Evolutionary conservation across 2,113 vertebrate species (phyloP).

Genomic region (Rhabdornis inornatus): DNA sequence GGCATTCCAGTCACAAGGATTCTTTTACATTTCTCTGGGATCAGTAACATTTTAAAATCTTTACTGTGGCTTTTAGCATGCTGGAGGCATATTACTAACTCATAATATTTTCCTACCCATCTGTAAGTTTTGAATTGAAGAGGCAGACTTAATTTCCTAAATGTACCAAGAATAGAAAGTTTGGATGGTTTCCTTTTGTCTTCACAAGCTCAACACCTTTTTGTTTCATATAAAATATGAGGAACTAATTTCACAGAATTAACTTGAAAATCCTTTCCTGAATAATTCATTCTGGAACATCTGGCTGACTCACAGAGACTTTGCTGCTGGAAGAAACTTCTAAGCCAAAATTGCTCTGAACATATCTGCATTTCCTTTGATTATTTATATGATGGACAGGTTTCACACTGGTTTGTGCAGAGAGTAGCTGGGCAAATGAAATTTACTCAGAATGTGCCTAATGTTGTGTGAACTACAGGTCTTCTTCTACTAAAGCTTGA

Average conservation of each 20-base stretch:
- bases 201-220: not conserved
- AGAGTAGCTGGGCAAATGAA: constrained; percentile 29
- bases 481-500: constrained; percentile 13
- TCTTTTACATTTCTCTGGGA: not conserved
- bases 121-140: not conserved
- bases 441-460: constrained; percentile 27
- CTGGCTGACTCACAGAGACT: constrained; percentile 52
- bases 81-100: not conserved
- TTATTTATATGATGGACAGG: constrained; percentile 54
- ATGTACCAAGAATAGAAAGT: not conserved
- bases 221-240: constrained; percentile 35
- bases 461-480: not conserved
- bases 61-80: not conserved
- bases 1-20: not conserved
- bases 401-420: constrained; percentile 33
- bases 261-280: constrained; percentile 51
- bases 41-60: not conserved
- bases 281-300: constrained; percentile 70
- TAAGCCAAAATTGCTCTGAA: constrained; percentile 34
- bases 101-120: not conserved
- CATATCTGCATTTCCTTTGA: constrained; percentile 60
- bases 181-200: not conserved
- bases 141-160: not conserved
- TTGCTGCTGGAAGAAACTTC: constrained; percentile 60
- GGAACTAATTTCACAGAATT: constrained; percentile 61